These are phyloP conservation scores for Porites divaricata DNA, from an alignment of 92 coral and sea anemone species.

Conservation along the genomic window DNA sequence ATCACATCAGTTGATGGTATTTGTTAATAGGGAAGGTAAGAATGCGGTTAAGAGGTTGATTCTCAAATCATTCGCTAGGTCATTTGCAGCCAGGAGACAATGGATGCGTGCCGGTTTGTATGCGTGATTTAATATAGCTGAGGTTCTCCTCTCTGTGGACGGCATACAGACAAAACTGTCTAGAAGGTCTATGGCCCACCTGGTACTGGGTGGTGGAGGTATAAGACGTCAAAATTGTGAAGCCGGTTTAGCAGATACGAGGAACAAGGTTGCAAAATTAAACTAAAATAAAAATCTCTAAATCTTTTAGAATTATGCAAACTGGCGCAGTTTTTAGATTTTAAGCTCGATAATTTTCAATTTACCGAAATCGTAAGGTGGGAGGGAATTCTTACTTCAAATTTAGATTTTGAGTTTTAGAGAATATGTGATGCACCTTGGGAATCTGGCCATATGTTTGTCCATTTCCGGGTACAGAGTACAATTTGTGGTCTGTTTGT, in stretches of 20 bases:
- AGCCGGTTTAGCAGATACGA: background rate
- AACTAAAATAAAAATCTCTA: background rate
- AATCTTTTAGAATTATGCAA: background rate
- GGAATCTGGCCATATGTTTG: too few species aligned
- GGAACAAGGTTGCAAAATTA: background rate
- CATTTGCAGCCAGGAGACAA: too few species aligned
- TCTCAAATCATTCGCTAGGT: too few species aligned
- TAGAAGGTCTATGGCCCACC: background rate
- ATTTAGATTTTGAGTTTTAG: background rate
- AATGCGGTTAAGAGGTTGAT: too few species aligned
- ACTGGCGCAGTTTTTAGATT: background rate
- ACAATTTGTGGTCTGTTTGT: too few species aligned
- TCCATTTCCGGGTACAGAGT: too few species aligned
- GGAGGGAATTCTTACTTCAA: background rate
- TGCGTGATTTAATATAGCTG: background rate
- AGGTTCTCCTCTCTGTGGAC: background rate
- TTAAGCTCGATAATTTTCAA: background rate
- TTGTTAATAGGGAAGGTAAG: too few species aligned
- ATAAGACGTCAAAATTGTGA: background rate
- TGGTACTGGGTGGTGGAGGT: background rate
- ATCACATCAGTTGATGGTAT: too few species aligned
- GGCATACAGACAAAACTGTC: background rate
- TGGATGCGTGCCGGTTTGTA: background rate
- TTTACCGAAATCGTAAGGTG: background rate
- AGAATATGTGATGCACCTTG: too few species aligned